These are phyloP conservation scores for Yponomeuta evonymella DNA, from an alignment of 2,888 invertebrate genomes.

Conservation along the genomic window DNA sequence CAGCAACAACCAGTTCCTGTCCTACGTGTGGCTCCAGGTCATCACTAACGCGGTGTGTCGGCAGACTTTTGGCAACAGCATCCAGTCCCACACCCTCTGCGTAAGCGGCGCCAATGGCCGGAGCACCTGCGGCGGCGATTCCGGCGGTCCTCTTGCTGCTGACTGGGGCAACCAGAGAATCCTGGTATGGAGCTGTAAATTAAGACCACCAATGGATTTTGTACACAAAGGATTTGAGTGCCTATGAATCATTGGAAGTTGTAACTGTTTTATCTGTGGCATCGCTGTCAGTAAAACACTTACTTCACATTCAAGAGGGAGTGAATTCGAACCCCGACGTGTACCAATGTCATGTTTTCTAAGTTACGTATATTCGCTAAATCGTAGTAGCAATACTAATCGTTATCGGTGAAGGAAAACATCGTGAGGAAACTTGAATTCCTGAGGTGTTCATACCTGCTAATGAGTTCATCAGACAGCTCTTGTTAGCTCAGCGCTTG, in stretches of 20 bases:
- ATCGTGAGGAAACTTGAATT: too few species aligned
- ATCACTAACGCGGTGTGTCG: constrained; percentile 37
- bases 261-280: not conserved
- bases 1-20: constrained; percentile 12
- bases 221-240: not conserved
- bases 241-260: not conserved
- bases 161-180: constrained; percentile 7
- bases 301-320: too few species aligned
- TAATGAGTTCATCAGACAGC: too few species aligned
- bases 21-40: constrained; percentile 22
- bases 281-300: too few species aligned
- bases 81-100: constrained; percentile 40
- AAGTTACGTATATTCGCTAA: too few species aligned
- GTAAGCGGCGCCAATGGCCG: constrained; percentile 35
- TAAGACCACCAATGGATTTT: not conserved
- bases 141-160: constrained; percentile 26
- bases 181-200: not conserved
- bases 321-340: too few species aligned
- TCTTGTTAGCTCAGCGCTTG: too few species aligned
- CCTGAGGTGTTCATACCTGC: too few species aligned
- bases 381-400: too few species aligned
- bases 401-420: not conserved
- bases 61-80: constrained; percentile 33
- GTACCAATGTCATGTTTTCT: too few species aligned
- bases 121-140: constrained; percentile 39